A percentile compares a stretch with the other conserved stretches of the same genome.
Evolutionary conservation across 37 sponge, comb jelly and placozoan species (phyloP).

Genomic region (Agelas oroides): DNA sequence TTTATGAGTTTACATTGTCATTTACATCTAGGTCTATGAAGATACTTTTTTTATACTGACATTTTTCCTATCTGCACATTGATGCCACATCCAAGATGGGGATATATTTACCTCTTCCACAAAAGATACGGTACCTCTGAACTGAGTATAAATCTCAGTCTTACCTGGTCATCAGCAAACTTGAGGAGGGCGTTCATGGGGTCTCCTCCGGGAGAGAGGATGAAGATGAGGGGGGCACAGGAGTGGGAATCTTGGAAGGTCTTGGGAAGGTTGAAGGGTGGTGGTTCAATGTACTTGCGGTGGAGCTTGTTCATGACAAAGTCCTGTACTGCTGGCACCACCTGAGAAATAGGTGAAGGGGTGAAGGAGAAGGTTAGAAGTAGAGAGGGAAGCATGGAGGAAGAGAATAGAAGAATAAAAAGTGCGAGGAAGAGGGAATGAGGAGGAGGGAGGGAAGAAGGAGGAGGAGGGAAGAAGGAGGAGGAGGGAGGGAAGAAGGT

Average conservation of each 20-base stretch:
- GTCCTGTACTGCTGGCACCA: conserved; percentile 93
- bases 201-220: conserved; percentile 98
- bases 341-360: conserved; percentile 25
- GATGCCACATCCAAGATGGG: too few relatives aligned
- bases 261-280: conserved; percentile 95
- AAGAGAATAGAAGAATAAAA: too few relatives aligned
- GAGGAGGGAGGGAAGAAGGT: not conserved
- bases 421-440: too few relatives aligned
- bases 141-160: not conserved
- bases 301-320: conserved; percentile 90
- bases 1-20: too few relatives aligned
- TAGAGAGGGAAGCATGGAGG: not conserved
- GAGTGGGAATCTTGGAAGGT: conserved; percentile 96
- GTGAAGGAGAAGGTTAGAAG: too few relatives aligned
- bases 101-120: too few relatives aligned
- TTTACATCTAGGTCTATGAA: too few relatives aligned
- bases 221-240: conserved; percentile 98
- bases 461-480: too few relatives aligned
- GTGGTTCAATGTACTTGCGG: conserved; percentile 92
- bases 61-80: too few relatives aligned
- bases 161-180: conserved; percentile 98
- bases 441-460: not conserved
- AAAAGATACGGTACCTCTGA: too few relatives aligned
- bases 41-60: too few relatives aligned
- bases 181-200: conserved; percentile 98